Base-by-base conservation (phyloP, 2,113 vertebrate genomes). In the Leptodactylus fuscus region DNA sequence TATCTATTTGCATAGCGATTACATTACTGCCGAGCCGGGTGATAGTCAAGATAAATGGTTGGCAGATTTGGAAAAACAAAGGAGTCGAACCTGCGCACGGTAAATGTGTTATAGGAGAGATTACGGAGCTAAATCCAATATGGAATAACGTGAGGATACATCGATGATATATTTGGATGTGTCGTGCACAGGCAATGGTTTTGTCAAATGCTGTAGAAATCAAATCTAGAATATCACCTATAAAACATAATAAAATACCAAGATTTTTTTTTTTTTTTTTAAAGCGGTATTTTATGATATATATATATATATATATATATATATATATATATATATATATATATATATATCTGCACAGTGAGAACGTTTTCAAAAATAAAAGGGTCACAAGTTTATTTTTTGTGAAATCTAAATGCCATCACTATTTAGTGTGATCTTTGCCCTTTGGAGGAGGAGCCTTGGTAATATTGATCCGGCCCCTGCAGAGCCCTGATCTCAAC, bases 1-100 rank as follows among this genome's bases (percentile, higher is more conserved):
- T 78, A 62, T 75, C 38, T 83, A 85, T 85, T 85, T 78, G 83
- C 74, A 85, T 77, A 85, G 69, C 58, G 13, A 85, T 69, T 85
- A n/a, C 73, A 76, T 78, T 77, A 67, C 60, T 53, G 83, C 75
- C 53, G 83, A 36, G 60, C 60, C 24, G 34, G 34, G 62, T 27
- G 46, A 53, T 69, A 53, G 62, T 11, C 41, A 69, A 69, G 82
- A 74, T 83, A 36, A 46, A 62, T 75, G 46, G 82, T 75, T 22
- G 51, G 38, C 70, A 75, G 70, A 38, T 71, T 83, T 75, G 34
- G 38, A 62, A 46, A 62, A 46, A 48, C 60, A 76, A 44, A 60
- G 53, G 12, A 76, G 12, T 75, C 53, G 46, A 73, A 76, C 70
- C 38, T 76, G 55, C 20, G 34, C 34, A 13, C 48, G 1, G 18